Conservation (phyloP, 2,888 invertebrate species). For the Silvanus unidentatus region DNA sequence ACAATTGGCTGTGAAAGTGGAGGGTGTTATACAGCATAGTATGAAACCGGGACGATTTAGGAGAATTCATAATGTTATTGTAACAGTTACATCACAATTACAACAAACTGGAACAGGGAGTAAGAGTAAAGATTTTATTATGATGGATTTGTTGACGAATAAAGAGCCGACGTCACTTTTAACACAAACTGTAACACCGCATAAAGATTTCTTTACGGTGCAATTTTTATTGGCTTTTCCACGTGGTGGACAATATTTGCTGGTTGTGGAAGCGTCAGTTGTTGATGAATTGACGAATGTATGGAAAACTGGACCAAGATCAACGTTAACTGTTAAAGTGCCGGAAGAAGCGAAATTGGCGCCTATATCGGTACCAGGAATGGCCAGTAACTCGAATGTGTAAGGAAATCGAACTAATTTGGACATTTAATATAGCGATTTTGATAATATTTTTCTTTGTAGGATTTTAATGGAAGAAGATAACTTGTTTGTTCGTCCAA, state of each 20-base stretch:
- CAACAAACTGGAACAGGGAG: conserved; percentile 48
- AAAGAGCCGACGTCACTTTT: conserved; percentile 47
- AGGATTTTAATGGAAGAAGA: conserved; percentile 44
- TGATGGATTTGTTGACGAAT: not conserved
- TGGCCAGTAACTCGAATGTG: conserved; percentile 42
- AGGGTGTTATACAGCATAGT: conserved; percentile 82
- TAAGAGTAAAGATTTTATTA: conserved; percentile 26
- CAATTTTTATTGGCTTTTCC: conserved; percentile 79
- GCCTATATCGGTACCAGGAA: conserved; percentile 43
- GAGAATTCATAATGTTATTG: conserved; percentile 63
- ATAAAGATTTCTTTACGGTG: conserved; percentile 90
- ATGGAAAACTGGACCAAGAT: conserved; percentile 88
- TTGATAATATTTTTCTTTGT: conserved; percentile 18
- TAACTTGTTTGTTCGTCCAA: conserved; percentile 35
- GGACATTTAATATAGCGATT: not conserved
- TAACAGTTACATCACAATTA: conserved; percentile 63
- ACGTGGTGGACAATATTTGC: conserved; percentile 62
- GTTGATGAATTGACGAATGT: conserved; percentile 76
- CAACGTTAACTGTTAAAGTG: conserved; percentile 69
- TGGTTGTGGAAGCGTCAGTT: conserved; percentile 79
- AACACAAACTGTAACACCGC: conserved; percentile 79
- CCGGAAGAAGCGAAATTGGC: conserved; percentile 54
- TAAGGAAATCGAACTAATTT: too few species aligned
- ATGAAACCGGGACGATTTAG: conserved; percentile 63
- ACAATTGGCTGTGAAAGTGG: conserved; percentile 85